These are phyloP conservation scores for Craniophora ligustri DNA, from an alignment of 2,888 invertebrate genomes.

Conservation along the genomic window DNA sequence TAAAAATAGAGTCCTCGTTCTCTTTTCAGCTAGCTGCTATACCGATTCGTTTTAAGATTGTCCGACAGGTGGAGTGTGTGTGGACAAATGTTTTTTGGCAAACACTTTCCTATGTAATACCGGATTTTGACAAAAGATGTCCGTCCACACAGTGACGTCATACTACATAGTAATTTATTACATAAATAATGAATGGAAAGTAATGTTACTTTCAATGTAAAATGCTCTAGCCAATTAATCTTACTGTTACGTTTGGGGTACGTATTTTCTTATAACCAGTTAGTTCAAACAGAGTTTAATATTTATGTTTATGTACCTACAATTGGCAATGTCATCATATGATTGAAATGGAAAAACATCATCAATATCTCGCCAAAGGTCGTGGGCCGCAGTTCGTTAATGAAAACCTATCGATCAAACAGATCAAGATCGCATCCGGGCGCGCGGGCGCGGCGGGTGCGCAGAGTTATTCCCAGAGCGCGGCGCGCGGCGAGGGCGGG, in stretches of 20 bases:
- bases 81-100: background rate
- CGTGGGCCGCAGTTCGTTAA: constrained; percentile 64
- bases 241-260: constrained; percentile 1
- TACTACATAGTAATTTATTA: background rate
- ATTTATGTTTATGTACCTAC: background rate
- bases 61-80: constrained; percentile 38
- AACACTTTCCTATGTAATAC: constrained; percentile 5
- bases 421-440: constrained; percentile 78
- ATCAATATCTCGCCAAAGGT: constrained; percentile 66
- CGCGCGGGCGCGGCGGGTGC: constrained; percentile 66
- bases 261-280: background rate
- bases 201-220: background rate
- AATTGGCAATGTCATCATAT: constrained; percentile 36
- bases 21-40: constrained; percentile 4
- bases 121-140: constrained; percentile 40
- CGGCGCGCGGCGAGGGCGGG: constrained; percentile 63
- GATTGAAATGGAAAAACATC: constrained; percentile 48
- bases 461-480: constrained; percentile 82
- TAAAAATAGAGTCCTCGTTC: constrained; percentile 9
- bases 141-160: constrained; percentile 27
- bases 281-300: background rate
- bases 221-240: background rate
- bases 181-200: background rate
- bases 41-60: constrained; percentile 17
- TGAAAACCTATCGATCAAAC: constrained; percentile 77